Conservation (phyloP, 2,113 vertebrate species). For the Bufo gargarizans region DNA sequence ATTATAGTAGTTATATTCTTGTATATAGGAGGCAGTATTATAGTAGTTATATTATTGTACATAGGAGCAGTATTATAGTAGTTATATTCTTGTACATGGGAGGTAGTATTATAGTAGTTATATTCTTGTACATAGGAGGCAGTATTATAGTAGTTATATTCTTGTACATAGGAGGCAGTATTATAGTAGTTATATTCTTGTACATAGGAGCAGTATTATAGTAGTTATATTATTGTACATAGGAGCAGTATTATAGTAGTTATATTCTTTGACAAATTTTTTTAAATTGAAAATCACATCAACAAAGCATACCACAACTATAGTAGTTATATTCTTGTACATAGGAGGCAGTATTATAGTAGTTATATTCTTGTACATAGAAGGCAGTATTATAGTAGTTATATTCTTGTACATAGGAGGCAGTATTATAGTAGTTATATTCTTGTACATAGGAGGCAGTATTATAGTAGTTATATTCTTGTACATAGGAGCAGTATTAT, state of each 20-base stretch:
- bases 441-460: constrained; percentile 2
- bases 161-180: background rate
- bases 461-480: constrained; percentile 5
- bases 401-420: background rate
- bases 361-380: constrained; percentile 4
- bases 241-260: constrained; percentile 8
- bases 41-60: constrained; percentile 9
- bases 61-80: constrained; percentile 2
- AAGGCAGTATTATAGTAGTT: background rate
- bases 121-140: background rate
- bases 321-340: too few relatives aligned
- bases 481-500: constrained; percentile 1
- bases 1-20: constrained; percentile 14
- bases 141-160: constrained; percentile 9
- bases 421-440: constrained; percentile 12
- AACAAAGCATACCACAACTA: too few relatives aligned
- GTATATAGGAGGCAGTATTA: constrained; percentile 6
- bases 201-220: background rate
- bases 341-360: background rate
- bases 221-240: background rate
- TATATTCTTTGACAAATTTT: too few relatives aligned
- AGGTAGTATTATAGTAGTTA: background rate
- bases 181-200: constrained; percentile 5
- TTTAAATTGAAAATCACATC: too few relatives aligned
- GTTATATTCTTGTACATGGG: background rate